Conservation (phyloP, 2,888 invertebrate genomes). For the Megalurothrips usitatus region DNA sequence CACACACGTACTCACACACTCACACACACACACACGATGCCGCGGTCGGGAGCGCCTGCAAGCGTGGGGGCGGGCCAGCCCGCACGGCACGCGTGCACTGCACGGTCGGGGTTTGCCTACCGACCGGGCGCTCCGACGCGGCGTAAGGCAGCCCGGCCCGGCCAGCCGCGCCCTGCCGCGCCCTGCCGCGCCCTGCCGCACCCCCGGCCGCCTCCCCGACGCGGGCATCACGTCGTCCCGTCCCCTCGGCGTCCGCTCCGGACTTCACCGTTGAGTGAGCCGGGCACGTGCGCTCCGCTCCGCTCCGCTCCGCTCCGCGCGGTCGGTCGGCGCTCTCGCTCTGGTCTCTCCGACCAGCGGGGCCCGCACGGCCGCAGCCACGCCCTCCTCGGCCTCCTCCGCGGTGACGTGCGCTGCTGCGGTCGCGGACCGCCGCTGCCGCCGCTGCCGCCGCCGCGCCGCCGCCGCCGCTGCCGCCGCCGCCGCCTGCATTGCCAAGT, state of each 20-base stretch:
- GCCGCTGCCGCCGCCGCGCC: neutral
- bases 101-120: neutral
- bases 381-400: neutral
- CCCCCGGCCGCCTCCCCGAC: neutral
- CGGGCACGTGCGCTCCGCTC: no score
- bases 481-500: neutral
- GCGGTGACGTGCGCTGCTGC: no score
- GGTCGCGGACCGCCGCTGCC: no score
- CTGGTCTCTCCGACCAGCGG: no score
- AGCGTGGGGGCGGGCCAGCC: no score
- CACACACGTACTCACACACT: no score
- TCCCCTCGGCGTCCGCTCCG: neutral
- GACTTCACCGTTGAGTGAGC: neutral
- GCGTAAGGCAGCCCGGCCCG: neutral
- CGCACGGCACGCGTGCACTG: no score
- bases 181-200: neutral
- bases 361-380: neutral
- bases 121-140: neutral
- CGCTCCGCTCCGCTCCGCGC: no score
- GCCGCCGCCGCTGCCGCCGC: no score
- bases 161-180: neutral
- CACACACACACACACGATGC: no score
- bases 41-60: no score
- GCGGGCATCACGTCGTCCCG: neutral
- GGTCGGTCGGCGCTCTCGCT: no score